phyloP scores from a whole-genome alignment of 2,113 vertebrate species.

The Bos indicus region DNA sequence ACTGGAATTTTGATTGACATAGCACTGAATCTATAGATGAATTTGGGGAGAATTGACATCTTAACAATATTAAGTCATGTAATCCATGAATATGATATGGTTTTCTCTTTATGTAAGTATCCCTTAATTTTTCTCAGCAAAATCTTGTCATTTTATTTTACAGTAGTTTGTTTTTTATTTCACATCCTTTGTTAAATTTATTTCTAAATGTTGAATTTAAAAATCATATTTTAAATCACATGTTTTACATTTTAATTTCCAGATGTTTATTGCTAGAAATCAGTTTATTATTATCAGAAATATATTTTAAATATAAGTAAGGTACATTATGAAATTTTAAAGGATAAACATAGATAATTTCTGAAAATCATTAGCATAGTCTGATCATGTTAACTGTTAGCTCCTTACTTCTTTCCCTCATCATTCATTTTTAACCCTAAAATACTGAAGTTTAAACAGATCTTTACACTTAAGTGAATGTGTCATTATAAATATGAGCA shows the following conservation, averaged over 20 bases:
- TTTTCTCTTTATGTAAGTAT: neutral
- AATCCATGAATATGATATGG: neutral
- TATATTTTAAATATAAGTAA: constrained; percentile 1
- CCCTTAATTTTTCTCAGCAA: neutral
- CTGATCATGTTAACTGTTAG: neutral
- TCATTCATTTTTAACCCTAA: constrained; percentile 67
- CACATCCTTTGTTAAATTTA: neutral
- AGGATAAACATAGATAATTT: neutral
- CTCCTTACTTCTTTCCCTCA: neutral
- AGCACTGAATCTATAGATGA: neutral
- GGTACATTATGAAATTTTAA: neutral
- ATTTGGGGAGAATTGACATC: neutral
- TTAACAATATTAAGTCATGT: neutral
- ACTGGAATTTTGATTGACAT: neutral
- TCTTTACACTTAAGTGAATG: constrained; percentile 77
- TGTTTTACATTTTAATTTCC: neutral
- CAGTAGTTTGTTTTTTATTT: neutral
- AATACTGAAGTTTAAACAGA: constrained; percentile 76
- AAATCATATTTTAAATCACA: neutral
- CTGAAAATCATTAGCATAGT: neutral
- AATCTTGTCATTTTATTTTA: neutral
- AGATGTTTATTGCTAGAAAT: neutral
- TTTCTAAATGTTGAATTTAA: neutral
- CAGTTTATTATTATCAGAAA: neutral
- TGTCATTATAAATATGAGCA: constrained; percentile 82